A percentile compares a stretch with the other conserved stretches of the same genome.
phyloP scores from a whole-genome alignment of 2,888 invertebrate species.

The Mesorhabditis sp. region DNA sequence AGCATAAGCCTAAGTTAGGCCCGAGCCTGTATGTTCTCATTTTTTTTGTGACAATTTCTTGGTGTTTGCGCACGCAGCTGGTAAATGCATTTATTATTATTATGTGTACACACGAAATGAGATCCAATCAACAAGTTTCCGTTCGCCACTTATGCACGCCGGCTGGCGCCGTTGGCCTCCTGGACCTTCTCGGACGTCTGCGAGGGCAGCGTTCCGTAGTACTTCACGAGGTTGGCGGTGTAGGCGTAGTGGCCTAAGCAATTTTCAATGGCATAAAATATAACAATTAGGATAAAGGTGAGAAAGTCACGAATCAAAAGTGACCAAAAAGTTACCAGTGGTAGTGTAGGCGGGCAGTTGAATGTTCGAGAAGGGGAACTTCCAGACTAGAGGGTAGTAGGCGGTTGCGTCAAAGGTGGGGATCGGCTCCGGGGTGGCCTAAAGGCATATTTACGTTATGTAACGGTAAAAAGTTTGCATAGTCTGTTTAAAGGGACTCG shows the following conservation, averaged over 20 bases:
- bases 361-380: slow-evolving; percentile 2
- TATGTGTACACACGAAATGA: no score
- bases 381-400: neutral
- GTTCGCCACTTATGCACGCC: no score
- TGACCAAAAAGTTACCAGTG: neutral
- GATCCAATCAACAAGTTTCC: no score
- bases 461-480: neutral
- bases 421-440: neutral
- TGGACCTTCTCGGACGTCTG: neutral
- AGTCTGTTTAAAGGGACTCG: neutral
- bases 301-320: neutral
- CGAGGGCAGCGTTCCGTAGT: neutral
- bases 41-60: no score
- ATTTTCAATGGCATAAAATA: no score
- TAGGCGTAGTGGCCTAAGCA: neutral
- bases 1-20: no score
- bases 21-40: no score
- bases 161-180: neutral
- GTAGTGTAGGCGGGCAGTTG: neutral
- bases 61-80: no score
- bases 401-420: slow-evolving; percentile 1
- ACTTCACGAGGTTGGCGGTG: neutral
- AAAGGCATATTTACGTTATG: neutral
- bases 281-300: no score
- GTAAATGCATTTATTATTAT: no score